Evolutionary conservation across 2,797 vertebrate species (phyloP).

Genomic region (Gila robusta): DNA sequence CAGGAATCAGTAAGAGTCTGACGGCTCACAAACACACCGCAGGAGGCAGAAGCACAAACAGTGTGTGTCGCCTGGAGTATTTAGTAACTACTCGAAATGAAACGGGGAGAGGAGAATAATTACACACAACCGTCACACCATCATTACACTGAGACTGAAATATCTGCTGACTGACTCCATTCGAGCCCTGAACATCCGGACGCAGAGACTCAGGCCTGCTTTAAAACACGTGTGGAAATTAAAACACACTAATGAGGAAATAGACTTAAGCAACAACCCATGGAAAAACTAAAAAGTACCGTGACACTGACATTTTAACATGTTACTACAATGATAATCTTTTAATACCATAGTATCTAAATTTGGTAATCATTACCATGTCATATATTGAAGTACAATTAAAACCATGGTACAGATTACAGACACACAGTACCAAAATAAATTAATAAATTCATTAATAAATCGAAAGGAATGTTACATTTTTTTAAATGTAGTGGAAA

Average conservation of each 20-base stretch:
- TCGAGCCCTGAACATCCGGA: background rate
- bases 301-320: background rate
- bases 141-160: background rate
- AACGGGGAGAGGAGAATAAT: background rate
- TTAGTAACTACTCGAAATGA: background rate
- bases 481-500: no score
- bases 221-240: no score
- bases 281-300: no score
- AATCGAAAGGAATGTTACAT: no score
- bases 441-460: no score
- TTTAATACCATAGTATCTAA: background rate
- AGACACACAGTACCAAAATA: no score
- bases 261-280: background rate
- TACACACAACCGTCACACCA: background rate
- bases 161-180: background rate
- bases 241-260: no score
- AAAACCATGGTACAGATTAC: no score
- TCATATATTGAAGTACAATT: background rate
- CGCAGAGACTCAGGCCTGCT: no score
- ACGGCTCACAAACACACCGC: background rate
- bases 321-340: background rate
- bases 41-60: slow-evolving; percentile 1
- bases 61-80: background rate
- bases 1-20: background rate
- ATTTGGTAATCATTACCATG: background rate